phyloP scores from a whole-genome alignment of 2,113 vertebrate species.

The Grammomys surdaster region DNA sequence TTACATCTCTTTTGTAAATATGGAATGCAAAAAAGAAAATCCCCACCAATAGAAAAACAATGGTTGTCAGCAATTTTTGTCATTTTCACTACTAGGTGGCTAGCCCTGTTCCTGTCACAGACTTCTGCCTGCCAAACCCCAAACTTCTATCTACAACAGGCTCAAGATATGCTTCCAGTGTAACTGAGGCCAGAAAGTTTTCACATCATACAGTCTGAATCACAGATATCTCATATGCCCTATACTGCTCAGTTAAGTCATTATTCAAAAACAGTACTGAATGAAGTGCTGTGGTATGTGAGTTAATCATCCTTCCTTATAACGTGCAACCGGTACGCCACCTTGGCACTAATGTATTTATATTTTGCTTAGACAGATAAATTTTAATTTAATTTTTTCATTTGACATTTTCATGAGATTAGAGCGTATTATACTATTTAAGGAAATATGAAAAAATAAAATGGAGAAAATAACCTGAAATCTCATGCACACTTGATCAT shows the following conservation, averaged over 20 bases:
- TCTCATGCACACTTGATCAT: not conserved
- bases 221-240: not conserved
- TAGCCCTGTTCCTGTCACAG: not conserved
- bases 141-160: not conserved
- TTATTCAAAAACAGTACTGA: not conserved
- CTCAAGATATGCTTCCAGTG: not conserved
- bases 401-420: not conserved
- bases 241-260: not conserved
- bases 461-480: not conserved
- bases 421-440: not conserved
- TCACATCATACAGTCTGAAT: not conserved
- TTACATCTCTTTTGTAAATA: constrained; percentile 48
- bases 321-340: not conserved
- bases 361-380: not conserved
- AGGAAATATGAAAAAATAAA: not conserved
- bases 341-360: not conserved
- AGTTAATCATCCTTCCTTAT: constrained; percentile 9
- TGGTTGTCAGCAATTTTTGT: not conserved
- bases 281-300: not conserved
- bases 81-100: not conserved
- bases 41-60: not conserved
- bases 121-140: not conserved
- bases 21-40: not conserved
- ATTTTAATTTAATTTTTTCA: constrained; percentile 35
- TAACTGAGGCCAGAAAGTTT: not conserved